phyloP scores from a whole-genome alignment of 2,113 vertebrate species.

The Vimba vimba region DNA sequence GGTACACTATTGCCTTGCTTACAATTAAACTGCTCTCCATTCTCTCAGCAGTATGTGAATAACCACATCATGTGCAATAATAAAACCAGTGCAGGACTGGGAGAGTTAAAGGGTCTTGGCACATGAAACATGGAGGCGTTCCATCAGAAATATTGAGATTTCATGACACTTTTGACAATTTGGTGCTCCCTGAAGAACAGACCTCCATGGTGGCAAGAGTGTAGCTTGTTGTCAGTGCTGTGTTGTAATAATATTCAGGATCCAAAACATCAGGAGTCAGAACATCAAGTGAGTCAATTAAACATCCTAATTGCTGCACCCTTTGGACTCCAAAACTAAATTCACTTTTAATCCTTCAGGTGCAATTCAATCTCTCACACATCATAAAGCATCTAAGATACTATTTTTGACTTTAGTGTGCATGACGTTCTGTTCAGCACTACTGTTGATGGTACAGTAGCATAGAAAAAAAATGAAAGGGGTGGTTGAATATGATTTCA shows the following conservation, averaged over 20 bases:
- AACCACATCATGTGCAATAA: constrained; percentile 27
- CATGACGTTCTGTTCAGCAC: constrained; percentile 17
- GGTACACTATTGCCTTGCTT: constrained; percentile 41
- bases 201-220: constrained; percentile 31
- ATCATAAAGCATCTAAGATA: constrained; percentile 7
- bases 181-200: constrained; percentile 28
- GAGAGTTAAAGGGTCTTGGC: constrained; percentile 29
- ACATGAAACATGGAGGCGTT: constrained; percentile 39
- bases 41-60: constrained; percentile 39
- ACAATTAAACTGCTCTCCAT: constrained; percentile 42
- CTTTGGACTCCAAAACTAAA: too few relatives aligned
- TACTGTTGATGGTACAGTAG: neutral
- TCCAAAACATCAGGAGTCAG: neutral
- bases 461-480: neutral
- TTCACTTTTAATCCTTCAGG: neutral
- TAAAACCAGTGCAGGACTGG: neutral
- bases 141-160: constrained; percentile 45
- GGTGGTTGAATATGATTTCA: too few relatives aligned
- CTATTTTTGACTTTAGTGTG: neutral
- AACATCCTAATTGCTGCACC: neutral
- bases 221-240: neutral
- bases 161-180: constrained; percentile 55
- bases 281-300: neutral
- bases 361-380: neutral
- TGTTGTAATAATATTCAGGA: neutral